Evolutionary conservation across 1,140 invertebrate species (phyloP), one percentile per base, ranked within the genome.

Genomic region (Panagrolaimus sp.): DNA sequence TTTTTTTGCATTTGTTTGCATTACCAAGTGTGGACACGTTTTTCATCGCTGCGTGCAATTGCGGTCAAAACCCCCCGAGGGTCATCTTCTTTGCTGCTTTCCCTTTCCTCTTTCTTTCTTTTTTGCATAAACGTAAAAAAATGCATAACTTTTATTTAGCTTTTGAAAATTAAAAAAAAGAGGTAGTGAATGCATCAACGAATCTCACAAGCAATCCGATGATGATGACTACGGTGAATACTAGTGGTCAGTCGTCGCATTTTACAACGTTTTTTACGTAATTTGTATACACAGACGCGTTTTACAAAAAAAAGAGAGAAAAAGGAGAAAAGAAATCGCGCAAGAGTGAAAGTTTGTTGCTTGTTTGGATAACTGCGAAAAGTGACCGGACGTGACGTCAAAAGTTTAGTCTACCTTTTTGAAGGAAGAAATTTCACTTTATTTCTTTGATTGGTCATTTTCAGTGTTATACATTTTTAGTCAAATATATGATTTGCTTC

Each of bases 341-440:
- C 51, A 57, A 20, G 51, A 57, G 27, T 57, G 51, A 57, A 57
- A 57, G 51, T 57, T 20, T 57, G 51, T 57, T 57, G 51, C 51
- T 57, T 57, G 51, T 57, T 57, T 57, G 51, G 20, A 27, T 57
- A 57, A 25, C 51, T 57, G 51, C 27, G 51, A 57, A 25, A 38
- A 38, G 20, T 57, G 51, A 57, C 51, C 51, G 51, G 51, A 57
- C 51, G 51, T 57, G 51, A 57, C 51, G 51, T 57, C 51, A 57
- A 11, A 57, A 57, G 51, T 27, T 27, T 11, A 57, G 51, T 57
- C 51, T 27, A 27, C 51, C 51, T n/a, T 27, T 16, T 27, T 20
- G 9, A 2, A 20, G 1, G 51, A 27, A 16, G 51, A 13, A 27
- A 20, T 20, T 27, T 27, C 51, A 14, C 27, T 27, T 27, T 20